A percentile compares a stretch with the other conserved stretches of the same genome.
Evolutionary conservation across 2,797 vertebrate species (phyloP).

Genomic region (Vireo griseus): DNA sequence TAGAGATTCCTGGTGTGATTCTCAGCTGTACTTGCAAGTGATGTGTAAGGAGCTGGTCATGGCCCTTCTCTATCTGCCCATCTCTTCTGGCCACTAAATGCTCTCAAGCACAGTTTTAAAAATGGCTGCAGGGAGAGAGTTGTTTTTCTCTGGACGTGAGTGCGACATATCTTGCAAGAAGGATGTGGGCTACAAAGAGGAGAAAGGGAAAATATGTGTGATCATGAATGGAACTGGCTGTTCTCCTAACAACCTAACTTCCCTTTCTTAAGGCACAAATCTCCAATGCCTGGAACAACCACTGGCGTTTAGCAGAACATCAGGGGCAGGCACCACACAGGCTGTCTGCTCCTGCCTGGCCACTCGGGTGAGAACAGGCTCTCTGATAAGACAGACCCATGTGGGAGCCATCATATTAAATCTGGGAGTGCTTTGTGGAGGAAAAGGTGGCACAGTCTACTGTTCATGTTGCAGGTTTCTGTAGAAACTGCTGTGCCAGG

Average conservation of each 20-base stretch:
- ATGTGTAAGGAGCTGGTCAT: not conserved
- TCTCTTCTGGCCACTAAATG: not conserved
- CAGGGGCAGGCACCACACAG: not conserved
- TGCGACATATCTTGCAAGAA: not conserved
- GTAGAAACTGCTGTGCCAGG: not conserved
- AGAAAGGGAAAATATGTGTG: not conserved
- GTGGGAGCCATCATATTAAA: not conserved
- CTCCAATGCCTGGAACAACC: not conserved
- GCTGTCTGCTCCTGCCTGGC: not conserved
- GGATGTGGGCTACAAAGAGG: not conserved
- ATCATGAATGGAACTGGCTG: not conserved
- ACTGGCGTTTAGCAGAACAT: not conserved
- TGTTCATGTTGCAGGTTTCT: not conserved
- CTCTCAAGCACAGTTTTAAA: not conserved
- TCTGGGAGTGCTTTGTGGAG: not conserved
- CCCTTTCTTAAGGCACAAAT: not conserved
- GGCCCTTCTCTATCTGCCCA: not conserved
- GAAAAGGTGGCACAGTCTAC: not conserved
- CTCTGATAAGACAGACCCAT: not conserved
- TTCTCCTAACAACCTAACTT: not conserved
- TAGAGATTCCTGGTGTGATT: not conserved
- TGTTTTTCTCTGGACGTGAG: not conserved
- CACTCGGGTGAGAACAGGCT: not conserved
- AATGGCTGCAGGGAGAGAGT: accelerated
- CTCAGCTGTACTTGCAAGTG: not conserved